Percentiles rank a stretch among this genome's conserved stretches.
These are phyloP conservation scores for Drosophila mettleri DNA, from an alignment of 2,888 invertebrate genomes.

Conservation along the genomic window DNA sequence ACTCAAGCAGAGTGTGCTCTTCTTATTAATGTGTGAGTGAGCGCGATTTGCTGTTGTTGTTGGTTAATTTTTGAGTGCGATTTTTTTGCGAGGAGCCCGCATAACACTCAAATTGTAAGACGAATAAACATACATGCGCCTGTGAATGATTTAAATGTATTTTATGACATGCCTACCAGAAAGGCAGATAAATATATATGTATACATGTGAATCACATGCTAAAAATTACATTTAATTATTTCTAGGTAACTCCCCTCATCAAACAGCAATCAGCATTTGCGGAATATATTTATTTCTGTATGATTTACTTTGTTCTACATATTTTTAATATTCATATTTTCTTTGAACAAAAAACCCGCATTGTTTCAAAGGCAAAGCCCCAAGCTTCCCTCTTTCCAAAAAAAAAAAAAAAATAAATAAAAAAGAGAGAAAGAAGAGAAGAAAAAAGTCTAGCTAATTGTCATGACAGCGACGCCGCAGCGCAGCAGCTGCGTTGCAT, in stretches of 20 bases:
- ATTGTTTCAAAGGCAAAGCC: conserved; percentile 21
- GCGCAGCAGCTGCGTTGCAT: conserved; percentile 72
- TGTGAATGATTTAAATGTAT: background rate
- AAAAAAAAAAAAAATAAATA: conserved; percentile 12
- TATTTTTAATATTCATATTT: background rate
- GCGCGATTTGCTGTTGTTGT: conserved; percentile 38
- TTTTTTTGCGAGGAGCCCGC: conserved; percentile 23
- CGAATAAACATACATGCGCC: background rate
- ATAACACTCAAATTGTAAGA: conserved; percentile 15
- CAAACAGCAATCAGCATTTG: background rate
- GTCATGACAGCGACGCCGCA: conserved; percentile 62
- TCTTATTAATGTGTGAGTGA: conserved; percentile 47
- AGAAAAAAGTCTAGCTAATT: conserved; percentile 61
- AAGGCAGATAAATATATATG: background rate
- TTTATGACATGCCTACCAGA: conserved; percentile 15
- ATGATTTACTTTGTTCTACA: conserved; percentile 1
- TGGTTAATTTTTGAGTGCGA: conserved; percentile 56
- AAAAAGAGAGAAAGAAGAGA: conserved; percentile 3
- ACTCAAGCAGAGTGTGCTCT: conserved; percentile 32
- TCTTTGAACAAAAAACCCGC: conserved; percentile 12
- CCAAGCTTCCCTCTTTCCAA: conserved; percentile 10
- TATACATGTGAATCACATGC: background rate
- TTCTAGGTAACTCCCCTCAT: background rate
- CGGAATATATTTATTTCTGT: background rate
- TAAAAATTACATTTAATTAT: background rate